These are phyloP conservation scores for Xiphydria camelus DNA, from an alignment of 2,888 invertebrate genomes.

Conservation along the genomic window DNA sequence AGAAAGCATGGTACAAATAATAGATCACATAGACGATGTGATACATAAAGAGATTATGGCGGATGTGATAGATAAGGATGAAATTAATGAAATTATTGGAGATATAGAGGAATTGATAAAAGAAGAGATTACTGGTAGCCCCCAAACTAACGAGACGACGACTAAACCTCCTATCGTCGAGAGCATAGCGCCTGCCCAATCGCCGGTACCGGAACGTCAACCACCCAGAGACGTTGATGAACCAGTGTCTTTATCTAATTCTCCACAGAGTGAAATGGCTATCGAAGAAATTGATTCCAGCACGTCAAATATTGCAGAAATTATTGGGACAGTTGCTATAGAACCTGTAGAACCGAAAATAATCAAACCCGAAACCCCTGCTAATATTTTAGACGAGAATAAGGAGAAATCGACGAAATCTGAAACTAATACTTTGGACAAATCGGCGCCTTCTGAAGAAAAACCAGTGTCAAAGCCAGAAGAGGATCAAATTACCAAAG, in stretches of 20 bases:
- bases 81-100: conserved; percentile 54
- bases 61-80: conserved; percentile 52
- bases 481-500: conserved; percentile 28
- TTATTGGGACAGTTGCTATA: conserved; percentile 54
- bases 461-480: conserved; percentile 4
- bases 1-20: conserved; percentile 49
- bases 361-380: conserved; percentile 19
- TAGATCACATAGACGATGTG: conserved; percentile 51
- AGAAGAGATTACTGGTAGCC: conserved; percentile 50
- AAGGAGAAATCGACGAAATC: conserved; percentile 6
- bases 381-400: conserved; percentile 13
- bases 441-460: conserved; percentile 8
- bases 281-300: conserved; percentile 63
- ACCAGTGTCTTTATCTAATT: conserved; percentile 57
- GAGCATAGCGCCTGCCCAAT: conserved; percentile 26
- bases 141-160: conserved; percentile 31
- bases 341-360: conserved; percentile 42
- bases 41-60: conserved; percentile 51
- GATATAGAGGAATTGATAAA: conserved; percentile 55
- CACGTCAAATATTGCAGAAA: conserved; percentile 62
- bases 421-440: neutral
- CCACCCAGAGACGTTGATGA: conserved; percentile 59
- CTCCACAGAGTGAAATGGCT: conserved; percentile 60
- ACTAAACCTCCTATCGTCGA: conserved; percentile 27
- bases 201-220: conserved; percentile 35